Conservation (phyloP, 64 coral and sea anemone genomes). For the Acropora tenuis region DNA sequence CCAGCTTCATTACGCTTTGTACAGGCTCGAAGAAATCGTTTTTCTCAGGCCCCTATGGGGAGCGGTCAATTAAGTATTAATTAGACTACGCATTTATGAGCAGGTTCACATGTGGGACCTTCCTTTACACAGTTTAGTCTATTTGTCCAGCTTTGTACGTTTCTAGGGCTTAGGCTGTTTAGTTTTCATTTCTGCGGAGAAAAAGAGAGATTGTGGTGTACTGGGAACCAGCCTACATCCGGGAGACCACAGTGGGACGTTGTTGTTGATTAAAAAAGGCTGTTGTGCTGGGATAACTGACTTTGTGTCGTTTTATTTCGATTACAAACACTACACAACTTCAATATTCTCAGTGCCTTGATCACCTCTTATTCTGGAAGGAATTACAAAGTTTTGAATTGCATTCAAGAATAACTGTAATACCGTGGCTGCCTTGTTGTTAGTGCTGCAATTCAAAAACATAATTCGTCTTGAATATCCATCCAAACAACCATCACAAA, state of each 20-base stretch:
- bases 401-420: conserved; percentile 53
- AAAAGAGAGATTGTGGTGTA: no score
- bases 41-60: background rate
- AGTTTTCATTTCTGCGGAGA: no score
- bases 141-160: no score
- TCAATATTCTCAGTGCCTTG: conserved; percentile 69
- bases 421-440: background rate
- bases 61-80: no score
- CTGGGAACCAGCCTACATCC: no score
- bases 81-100: no score
- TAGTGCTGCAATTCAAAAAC: background rate
- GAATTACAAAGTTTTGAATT: conserved; percentile 54
- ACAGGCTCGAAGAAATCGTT: conserved; percentile 54
- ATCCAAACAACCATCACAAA: background rate
- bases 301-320: no score
- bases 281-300: conserved; percentile 45
- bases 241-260: no score
- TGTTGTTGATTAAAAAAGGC: background rate
- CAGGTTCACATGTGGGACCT: no score
- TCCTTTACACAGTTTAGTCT: no score
- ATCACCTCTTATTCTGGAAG: conserved; percentile 53
- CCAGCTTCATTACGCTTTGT: conserved; percentile 30
- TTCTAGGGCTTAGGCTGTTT: no score
- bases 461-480: background rate
- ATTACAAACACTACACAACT: background rate